A percentile compares a stretch with the other conserved stretches of the same genome.
Conservation (phyloP, 1,140 invertebrate species). For the Aphelenchoides avenae region DNA sequence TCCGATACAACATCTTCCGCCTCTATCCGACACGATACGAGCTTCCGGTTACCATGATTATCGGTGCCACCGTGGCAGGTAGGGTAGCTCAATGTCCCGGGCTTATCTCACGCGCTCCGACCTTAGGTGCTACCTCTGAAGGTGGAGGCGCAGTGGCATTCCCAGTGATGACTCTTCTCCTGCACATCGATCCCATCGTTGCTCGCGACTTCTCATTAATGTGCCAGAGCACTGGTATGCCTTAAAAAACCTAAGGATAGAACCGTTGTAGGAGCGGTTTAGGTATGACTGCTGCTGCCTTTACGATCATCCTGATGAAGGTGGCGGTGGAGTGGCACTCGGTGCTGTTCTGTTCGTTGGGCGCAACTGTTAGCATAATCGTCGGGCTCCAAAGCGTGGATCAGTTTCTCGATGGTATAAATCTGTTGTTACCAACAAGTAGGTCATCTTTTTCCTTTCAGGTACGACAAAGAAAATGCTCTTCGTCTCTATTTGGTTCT, state of each 20-base stretch:
- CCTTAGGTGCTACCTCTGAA: too few relatives aligned
- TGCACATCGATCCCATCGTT: slow-evolving; percentile 34
- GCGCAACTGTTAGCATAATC: slow-evolving; percentile 39
- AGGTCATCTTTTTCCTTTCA: slow-evolving; percentile 52
- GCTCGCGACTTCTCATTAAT: slow-evolving; percentile 51
- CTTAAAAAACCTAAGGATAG: too few relatives aligned
- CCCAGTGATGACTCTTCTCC: slow-evolving; percentile 48
- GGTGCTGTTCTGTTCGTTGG: slow-evolving; percentile 39
- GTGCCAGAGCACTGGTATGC: slow-evolving; percentile 36
- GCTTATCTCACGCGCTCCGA: too few relatives aligned
- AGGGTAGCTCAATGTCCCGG: too few relatives aligned
- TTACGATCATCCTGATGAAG: slow-evolving; percentile 47
- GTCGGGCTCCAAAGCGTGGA: slow-evolving; percentile 38
- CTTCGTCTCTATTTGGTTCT: slow-evolving; percentile 54
- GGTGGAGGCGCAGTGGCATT: slow-evolving; percentile 39
- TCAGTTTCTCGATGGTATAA: slow-evolving; percentile 19
- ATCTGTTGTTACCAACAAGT: slow-evolving; percentile 44
- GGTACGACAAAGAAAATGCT: too few relatives aligned
- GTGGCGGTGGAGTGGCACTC: slow-evolving; percentile 41
- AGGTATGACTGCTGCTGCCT: slow-evolving; percentile 45
- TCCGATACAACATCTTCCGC: slow-evolving; percentile 43
- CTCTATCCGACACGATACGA: slow-evolving; percentile 22
- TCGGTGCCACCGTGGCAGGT: slow-evolving; percentile 46
- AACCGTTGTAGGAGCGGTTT: too few relatives aligned
- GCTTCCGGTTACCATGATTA: slow-evolving; percentile 48